Evolutionary conservation across 1,140 invertebrate genomes (phyloP).

Genomic region (Dendrolimus punctatus): DNA sequence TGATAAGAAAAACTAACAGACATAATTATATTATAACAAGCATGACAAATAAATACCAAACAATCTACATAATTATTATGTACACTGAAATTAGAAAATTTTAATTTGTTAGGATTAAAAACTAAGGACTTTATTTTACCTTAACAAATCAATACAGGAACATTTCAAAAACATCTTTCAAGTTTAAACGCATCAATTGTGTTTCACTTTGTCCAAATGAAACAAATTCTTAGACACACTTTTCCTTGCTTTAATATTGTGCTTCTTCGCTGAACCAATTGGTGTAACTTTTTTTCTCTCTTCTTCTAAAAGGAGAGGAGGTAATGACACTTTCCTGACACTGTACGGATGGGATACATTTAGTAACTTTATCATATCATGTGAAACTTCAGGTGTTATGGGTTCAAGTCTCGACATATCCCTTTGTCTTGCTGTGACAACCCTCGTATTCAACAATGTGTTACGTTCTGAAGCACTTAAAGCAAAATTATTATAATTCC

Average conservation of each 20-base stretch:
- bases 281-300: conserved; percentile 40
- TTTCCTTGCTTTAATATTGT: conserved; percentile 30
- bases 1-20: too few species aligned
- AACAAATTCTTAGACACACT: conserved; percentile 14
- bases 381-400: conserved; percentile 38
- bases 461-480: conserved; percentile 37
- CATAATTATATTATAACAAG: too few species aligned
- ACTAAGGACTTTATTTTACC: conserved; percentile 2
- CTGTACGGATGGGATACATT: conserved; percentile 31
- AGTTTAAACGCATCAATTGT: conserved; percentile 9
- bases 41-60: too few species aligned
- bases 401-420: conserved; percentile 46
- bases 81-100: too few species aligned
- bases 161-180: not conserved
- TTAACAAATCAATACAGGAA: conserved; percentile 1
- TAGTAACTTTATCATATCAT: conserved; percentile 25
- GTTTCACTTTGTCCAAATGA: conserved; percentile 22
- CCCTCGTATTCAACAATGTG: conserved; percentile 34
- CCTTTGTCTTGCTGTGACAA: conserved; percentile 48
- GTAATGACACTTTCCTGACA: conserved; percentile 63
- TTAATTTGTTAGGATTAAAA: too few species aligned
- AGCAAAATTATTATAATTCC: conserved; percentile 31
- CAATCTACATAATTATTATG: too few species aligned
- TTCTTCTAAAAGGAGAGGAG: conserved; percentile 54
- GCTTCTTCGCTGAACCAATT: conserved; percentile 41